Base-by-base conservation (phyloP, 64 coral and sea anemone genomes). In the Pachyseris speciosa region DNA sequence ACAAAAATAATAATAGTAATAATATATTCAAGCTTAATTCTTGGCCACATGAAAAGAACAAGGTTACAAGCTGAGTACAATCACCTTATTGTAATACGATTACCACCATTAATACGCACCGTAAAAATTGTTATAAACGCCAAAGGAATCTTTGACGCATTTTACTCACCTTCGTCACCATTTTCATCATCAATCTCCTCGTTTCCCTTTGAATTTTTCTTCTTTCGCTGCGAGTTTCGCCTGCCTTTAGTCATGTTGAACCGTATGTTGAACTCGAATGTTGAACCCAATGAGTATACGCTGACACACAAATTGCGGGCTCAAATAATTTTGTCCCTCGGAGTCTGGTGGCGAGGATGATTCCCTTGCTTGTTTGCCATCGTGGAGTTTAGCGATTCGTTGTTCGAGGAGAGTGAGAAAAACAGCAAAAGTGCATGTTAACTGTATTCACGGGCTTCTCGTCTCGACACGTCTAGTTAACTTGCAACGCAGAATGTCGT, bases 311-410 rank as follows among this genome's bases (percentile, higher is more conserved):
- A 36, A 41, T n/a, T 60, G 77, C 77, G 32, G 51, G 52, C 77
- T 11, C 32, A 27, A 24, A 1, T 25, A 11, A 20, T n/a, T 40
- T 9, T 58, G 28, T 32, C 43, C 73, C 27, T 8, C 30, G n/a
- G 29, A 19, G 52, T 7, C 55, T 81, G 77, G 77, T 81, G 19
- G 22, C 52, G 17, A 81, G 51, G 52, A 81, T 3, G 77, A 81
- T 81, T 81, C 77, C 77, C 77, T 61, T 8, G 47, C 7, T 8
- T 55, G 49, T 52, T 61, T 34, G 20, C 8, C 19, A 0, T 81
- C 77, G 77, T 81, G 77, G 77, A 81, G 53, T 58, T 81, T 81
- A 39, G 24, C 39, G 20, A 81, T 81, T 81, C 77, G 77, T 81
- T 81, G 32, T 79, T 53, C 0, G 7, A 61, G 3, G 58, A 61